Conservation (phyloP, 2,797 vertebrate species). For the Ceryle rudis region DNA sequence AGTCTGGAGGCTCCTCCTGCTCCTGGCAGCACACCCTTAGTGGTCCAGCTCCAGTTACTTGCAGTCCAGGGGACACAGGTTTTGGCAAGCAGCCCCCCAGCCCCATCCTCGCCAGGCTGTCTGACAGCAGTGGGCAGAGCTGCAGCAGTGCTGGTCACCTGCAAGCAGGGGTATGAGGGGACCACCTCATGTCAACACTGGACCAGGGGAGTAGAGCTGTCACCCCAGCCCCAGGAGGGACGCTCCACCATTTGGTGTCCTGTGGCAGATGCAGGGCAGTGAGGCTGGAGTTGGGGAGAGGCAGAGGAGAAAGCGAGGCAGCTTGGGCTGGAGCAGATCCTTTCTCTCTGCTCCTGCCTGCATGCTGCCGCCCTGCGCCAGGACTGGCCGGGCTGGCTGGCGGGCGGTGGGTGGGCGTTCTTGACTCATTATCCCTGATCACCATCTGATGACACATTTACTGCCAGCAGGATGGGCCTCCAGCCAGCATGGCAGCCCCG, state of each 20-base stretch:
- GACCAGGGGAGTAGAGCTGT: not conserved
- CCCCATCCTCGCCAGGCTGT: not conserved
- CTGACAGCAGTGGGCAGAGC: not conserved
- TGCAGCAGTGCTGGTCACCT: not conserved
- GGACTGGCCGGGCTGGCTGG: not conserved
- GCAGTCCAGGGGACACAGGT: accelerated
- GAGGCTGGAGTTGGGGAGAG: not conserved
- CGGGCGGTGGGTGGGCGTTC: not conserved
- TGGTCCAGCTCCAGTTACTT: not conserved
- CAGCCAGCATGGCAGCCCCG: not conserved
- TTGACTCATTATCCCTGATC: slow-evolving; percentile 36
- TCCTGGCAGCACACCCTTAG: not conserved
- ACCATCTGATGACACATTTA: not conserved
- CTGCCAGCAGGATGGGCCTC: not conserved
- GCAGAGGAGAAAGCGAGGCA: not conserved
- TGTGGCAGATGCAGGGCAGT: not conserved
- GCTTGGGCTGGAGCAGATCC: not conserved
- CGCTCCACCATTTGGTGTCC: not conserved
- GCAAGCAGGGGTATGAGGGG: accelerated
- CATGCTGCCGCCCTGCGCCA: not conserved
- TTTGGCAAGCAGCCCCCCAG: not conserved
- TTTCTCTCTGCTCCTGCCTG: not conserved
- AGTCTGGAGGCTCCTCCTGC: not conserved
- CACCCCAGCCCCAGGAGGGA: not conserved
- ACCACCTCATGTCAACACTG: accelerated